Evolutionary conservation across 2,888 invertebrate genomes (phyloP), one percentile per base, ranked within the genome.

Genomic region (Aphodius sticticus): DNA sequence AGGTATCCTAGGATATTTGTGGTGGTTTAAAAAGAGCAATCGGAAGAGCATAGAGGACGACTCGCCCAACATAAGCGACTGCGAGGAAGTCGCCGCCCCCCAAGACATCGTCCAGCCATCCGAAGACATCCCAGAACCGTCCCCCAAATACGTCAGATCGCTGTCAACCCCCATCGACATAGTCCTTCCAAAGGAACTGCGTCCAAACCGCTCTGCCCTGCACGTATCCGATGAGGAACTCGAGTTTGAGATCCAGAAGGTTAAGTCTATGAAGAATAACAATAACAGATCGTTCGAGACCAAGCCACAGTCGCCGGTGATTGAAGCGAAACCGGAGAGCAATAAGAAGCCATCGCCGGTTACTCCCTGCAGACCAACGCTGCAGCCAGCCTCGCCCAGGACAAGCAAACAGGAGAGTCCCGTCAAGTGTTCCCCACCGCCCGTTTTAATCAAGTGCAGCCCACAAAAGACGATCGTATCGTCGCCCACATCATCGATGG

Each of bases 21-120:
- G 95, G 96, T 95, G 94, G 93, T 94, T 93, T 91, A 94, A 94
- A 91, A 94, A 94, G 91, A 95, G 93, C 94, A 94, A 95, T 93
- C 93, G 93, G n/a, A 37, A 78, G 37, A 75, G 75, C 77, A 77
- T 69, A 69, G 77, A 74, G 77, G 72, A 72, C 16, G 69, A 26
- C 14, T 77, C 76, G 6, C 74, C 53, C 1, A 53, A 35, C 78
- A 72, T 38, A 76, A 77, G 53, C 53, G 53, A 71, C 77, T 81
- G 76, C 9, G 69, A 53, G 38, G 69, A 69, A 16, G 82, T 79
- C 69, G 37, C 35, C 78, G 70, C 76, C 12, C 37, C 74, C 71
- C 89, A 90, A 83, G 91, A 91, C 85, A 87, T 91, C 81, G 91
- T 91, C 84, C 91, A 91, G 81, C 82, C 80, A 9, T 79, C 71